Conservation (phyloP, 2,888 invertebrate species). For the Leptopilina drosophilae region DNA sequence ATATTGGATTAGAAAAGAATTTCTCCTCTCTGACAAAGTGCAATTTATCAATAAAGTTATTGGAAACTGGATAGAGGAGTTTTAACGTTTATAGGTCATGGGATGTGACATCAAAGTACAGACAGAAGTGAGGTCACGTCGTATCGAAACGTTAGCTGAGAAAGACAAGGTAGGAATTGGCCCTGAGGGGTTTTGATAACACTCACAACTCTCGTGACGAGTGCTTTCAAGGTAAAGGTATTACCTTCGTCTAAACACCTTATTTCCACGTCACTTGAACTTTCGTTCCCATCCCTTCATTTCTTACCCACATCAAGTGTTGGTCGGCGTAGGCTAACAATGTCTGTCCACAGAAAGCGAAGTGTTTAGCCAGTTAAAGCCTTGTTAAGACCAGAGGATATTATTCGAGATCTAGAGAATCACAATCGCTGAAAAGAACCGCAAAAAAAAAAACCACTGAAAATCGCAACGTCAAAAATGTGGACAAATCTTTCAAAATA, state of each 20-base stretch:
- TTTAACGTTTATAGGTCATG: constrained; percentile 26
- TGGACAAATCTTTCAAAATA: too few species aligned
- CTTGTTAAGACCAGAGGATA: constrained; percentile 9
- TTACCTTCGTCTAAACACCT: constrained; percentile 33
- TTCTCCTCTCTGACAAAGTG: background rate
- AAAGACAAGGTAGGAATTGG: constrained; percentile 29
- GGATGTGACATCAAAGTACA: constrained; percentile 14
- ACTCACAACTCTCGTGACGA: constrained; percentile 16
- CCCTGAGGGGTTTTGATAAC: constrained; percentile 31
- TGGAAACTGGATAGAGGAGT: constrained; percentile 2
- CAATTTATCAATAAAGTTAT: constrained; percentile 6
- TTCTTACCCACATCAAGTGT: constrained; percentile 31
- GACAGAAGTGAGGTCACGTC: constrained; percentile 23
- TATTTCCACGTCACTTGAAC: constrained; percentile 25
- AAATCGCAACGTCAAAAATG: too few species aligned
- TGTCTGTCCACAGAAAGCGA: constrained; percentile 12
- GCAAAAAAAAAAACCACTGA: too few species aligned
- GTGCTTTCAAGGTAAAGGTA: constrained; percentile 16
- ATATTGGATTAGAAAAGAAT: background rate
- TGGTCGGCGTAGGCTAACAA: constrained; percentile 10
- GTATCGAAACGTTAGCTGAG: constrained; percentile 24
- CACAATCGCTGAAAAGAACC: background rate
- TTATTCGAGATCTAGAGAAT: background rate
- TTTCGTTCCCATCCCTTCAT: constrained; percentile 18
- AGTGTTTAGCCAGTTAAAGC: background rate